Evolutionary conservation across 2,888 invertebrate species (phyloP), one percentile per base, ranked within the genome.

Genomic region (Pseudanteris insignis): DNA sequence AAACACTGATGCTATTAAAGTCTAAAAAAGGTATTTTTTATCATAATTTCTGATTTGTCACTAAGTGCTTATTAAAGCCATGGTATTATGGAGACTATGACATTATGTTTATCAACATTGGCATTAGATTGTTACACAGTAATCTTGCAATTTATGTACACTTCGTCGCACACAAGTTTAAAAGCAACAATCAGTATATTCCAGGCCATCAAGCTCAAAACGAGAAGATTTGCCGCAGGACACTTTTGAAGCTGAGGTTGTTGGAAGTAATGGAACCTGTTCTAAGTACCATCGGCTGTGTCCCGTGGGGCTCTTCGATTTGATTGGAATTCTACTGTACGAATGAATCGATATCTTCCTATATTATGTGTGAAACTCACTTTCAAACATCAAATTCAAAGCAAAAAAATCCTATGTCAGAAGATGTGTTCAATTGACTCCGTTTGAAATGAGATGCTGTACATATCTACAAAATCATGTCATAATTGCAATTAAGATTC

Each of bases 131-230:
- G 18, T 18, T 18, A 26, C 9, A 26, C 26, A 8, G 26, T 26
- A 6, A 26, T 26, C 3, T n/a, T 26, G 26, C 8, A 6, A 6
- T 4, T 51, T 50, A 46, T 37, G 33, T 26, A 36, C 33, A 41
- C 46, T 24, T 54, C 13, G 8, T 48, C 21, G 9, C 41, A 12
- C 8, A 13, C 41, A 9, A 28, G 47, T 28, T 53, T 63, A 63
- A 47, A 59, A 47, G 43, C 26, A 53, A 64, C 60, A 60, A 60
- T 55, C 48, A 55, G 41, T 57, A 50, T 50, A 64, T 81, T 81
- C 12, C 79, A 88, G 87, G n/a, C 87, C 87, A 26, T 86, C 86
- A 43, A 80, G 84, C 11, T 87, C 87, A 8, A 79, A 81, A 54
- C 82, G 82, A 73, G 85, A 86, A 59, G 80, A 82, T 44, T 69